phyloP scores from a whole-genome alignment of 2,113 vertebrate species.

The Hiodon tergisus region DNA sequence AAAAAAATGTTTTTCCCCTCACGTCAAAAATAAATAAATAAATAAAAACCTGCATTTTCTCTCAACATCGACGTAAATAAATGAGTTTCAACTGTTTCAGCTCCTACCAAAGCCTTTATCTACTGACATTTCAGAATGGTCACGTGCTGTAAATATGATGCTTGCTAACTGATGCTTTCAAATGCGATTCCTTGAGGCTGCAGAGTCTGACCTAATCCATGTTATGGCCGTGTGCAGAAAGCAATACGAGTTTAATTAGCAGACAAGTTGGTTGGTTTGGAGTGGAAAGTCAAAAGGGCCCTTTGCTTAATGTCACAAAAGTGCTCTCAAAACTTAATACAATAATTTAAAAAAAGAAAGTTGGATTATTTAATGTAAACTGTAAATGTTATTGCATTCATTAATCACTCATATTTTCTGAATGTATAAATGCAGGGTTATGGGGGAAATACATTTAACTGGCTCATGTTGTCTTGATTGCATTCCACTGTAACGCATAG shows the following conservation, averaged over 20 bases:
- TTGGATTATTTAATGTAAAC: no score
- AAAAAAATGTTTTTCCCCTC: neutral
- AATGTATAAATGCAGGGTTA: no score
- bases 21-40: neutral
- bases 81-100: neutral
- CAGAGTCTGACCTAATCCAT: neutral
- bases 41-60: neutral
- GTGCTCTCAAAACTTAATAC: no score
- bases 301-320: neutral
- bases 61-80: neutral
- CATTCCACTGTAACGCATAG: neutral
- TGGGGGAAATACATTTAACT: neutral
- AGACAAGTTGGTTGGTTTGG: neutral
- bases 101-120: neutral
- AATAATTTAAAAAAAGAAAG: no score
- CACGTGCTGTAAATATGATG: neutral
- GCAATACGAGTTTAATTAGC: conserved; percentile 16
- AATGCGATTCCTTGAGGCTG: neutral
- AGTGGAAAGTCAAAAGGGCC: neutral
- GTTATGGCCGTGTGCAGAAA: neutral
- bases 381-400: no score
- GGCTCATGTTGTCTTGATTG: neutral
- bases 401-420: no score
- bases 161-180: neutral
- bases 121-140: neutral